Evolutionary conservation across 2,113 vertebrate species (phyloP).

Genomic region (Phasianus colchicus): DNA sequence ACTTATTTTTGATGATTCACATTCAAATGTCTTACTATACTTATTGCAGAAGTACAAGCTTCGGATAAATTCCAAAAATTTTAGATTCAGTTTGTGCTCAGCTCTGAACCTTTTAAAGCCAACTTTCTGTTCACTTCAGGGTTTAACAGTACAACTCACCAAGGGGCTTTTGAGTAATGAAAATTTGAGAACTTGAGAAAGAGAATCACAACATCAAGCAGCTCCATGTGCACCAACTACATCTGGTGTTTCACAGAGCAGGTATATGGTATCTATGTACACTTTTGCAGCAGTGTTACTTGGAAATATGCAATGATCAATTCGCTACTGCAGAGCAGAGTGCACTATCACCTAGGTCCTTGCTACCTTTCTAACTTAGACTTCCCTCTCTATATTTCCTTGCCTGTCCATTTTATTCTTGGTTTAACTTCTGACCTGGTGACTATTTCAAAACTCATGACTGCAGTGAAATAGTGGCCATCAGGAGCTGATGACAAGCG

Average conservation of each 20-base stretch:
- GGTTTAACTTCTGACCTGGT: background rate
- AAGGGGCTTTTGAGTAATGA: background rate
- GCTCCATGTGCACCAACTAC: background rate
- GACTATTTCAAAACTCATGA: background rate
- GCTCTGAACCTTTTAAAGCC: background rate
- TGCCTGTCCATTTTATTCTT: background rate
- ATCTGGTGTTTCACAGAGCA: background rate
- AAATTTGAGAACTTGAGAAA: background rate
- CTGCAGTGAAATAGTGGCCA: background rate
- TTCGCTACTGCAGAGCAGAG: background rate
- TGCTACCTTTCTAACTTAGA: background rate
- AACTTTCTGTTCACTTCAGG: background rate
- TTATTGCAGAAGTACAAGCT: background rate
- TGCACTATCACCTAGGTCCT: background rate
- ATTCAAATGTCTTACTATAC: background rate
- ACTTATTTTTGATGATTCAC: background rate
- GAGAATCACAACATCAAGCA: background rate
- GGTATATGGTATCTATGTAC: accelerated
- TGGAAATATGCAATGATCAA: background rate
- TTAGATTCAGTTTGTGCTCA: background rate
- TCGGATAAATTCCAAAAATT: background rate
- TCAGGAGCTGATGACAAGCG: background rate
- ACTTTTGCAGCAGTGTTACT: background rate
- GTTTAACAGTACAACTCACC: background rate
- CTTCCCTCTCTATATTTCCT: background rate